phyloP scores from a whole-genome alignment of 2,888 invertebrate genomes.

The Cylindroiulus punctatus region DNA sequence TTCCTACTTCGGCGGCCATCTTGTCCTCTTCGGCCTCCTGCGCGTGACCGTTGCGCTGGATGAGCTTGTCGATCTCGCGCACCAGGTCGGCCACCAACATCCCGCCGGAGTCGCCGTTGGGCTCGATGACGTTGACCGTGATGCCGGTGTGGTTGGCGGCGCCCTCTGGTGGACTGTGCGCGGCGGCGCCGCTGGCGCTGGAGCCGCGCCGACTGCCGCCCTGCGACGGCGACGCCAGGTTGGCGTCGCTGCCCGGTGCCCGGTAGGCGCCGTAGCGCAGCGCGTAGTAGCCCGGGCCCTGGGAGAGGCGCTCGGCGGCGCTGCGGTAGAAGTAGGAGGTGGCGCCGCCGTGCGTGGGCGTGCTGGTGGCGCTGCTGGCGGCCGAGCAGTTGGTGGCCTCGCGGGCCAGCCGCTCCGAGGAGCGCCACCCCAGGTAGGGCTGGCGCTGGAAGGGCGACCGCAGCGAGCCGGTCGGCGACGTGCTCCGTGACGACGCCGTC shows the following conservation, averaged over 20 bases:
- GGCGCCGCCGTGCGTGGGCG: slow-evolving; percentile 67
- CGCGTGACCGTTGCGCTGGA: slow-evolving; percentile 63
- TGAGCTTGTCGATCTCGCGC: slow-evolving; percentile 65
- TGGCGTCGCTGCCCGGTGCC: slow-evolving; percentile 46
- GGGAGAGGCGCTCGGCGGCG: slow-evolving; percentile 70
- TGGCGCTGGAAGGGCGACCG: slow-evolving; percentile 71
- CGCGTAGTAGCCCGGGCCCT: slow-evolving; percentile 58
- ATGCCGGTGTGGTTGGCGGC: slow-evolving; percentile 60
- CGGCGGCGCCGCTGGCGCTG: slow-evolving; percentile 57
- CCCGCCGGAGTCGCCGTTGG: slow-evolving; percentile 76
- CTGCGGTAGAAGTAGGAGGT: slow-evolving; percentile 70
- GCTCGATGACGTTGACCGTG: slow-evolving; percentile 55
- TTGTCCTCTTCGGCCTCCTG: slow-evolving; percentile 58
- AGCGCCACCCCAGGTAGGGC: slow-evolving; percentile 90
- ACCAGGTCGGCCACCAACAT: slow-evolving; percentile 58
- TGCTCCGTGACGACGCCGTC: slow-evolving; percentile 68
- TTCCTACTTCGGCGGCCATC: slow-evolving; percentile 66
- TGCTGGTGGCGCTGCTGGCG: slow-evolving; percentile 63
- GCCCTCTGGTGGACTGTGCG: slow-evolving; percentile 64
- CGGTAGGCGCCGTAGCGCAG: slow-evolving; percentile 53
- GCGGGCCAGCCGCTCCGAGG: slow-evolving; percentile 75
- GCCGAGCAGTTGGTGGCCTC: slow-evolving; percentile 64
- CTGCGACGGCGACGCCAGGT: neutral
- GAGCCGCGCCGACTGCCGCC: slow-evolving; percentile 72
- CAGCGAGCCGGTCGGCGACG: slow-evolving; percentile 59